These are phyloP conservation scores for Acrocephalus kingi DNA, from an alignment of 2,113 vertebrate genomes.

Conservation along the genomic window DNA sequence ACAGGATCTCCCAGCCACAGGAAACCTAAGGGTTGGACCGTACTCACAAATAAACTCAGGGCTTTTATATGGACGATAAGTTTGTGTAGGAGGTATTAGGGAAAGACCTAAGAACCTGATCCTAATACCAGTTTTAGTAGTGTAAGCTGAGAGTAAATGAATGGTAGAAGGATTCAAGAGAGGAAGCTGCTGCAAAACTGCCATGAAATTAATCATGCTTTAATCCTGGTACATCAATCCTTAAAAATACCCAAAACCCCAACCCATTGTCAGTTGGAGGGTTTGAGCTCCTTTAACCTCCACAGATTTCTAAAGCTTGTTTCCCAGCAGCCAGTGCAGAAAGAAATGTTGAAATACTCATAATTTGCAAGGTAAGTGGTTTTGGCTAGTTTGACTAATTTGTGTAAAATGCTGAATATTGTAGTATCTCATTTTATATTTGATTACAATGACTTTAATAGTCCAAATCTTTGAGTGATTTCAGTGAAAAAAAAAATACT, in stretches of 20 bases:
- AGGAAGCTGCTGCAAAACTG: neutral
- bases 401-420: neutral
- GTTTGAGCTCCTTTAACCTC: neutral
- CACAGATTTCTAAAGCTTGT: neutral
- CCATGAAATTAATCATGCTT: neutral
- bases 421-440: neutral
- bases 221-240: neutral
- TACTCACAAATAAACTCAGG: neutral
- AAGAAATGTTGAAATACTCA: neutral
- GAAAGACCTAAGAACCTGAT: neutral
- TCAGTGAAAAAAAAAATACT: neutral
- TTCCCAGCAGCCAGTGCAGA: neutral
- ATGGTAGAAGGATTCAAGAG: neutral
- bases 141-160: neutral
- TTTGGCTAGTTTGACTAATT: neutral
- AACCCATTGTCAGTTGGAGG: neutral
- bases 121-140: neutral
- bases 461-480: neutral
- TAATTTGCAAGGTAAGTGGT: neutral
- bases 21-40: neutral
- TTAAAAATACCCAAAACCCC: neutral
- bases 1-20: neutral
- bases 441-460: neutral
- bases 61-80: neutral
- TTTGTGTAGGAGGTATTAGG: neutral